Evolutionary conservation across 2,888 invertebrate genomes (phyloP), one percentile per base, ranked within the genome.

Genomic region (Apotomis capreana): DNA sequence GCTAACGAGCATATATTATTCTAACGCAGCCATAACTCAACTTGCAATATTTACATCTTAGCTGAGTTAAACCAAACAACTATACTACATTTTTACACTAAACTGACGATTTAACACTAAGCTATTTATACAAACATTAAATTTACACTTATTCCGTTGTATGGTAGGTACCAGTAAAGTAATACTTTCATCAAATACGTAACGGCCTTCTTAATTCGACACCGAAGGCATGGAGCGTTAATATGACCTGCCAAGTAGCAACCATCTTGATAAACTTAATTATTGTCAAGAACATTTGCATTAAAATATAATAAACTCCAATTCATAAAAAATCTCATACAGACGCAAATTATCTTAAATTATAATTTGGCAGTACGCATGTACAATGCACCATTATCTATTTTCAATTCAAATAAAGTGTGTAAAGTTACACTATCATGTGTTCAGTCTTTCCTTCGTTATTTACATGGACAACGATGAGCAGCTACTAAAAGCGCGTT

Each of bases 171-270:
- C 68, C 73, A 73, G 77, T 57, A 87, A 88, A 87, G 79, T 90
- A 91, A 91, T 91, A 91, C 91, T 91, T 89, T 86, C 78, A 84
- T 86, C 86, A 84, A 90, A 90, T 90, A 91, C 89, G 82, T 82
- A 81, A 81, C 79, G 74, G 68, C 76, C 77, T 76, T 75, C 67
- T 55, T 54, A 58, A 65, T 74, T 75, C 68, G 77, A 75, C 73
- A 73, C 77, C 76, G 68, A 75, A 68, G 62, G 74, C 76, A 59
- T 63, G 58, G 71, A 73, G 77, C 76, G 75, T 78, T 77, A 76
- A 77, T 85, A 87, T 87, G 87, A 84, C 84, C 84, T 61, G 65
- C 60, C 67, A 61, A 65, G n/a, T 52, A 58, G 69, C 63, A 52
- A 70, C 49, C 55, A 65, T 62, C 51, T 65, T 37, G 65, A 61